Evolutionary conservation across 2,113 vertebrate species (phyloP).

Genomic region (Alaudala cheleensis): DNA sequence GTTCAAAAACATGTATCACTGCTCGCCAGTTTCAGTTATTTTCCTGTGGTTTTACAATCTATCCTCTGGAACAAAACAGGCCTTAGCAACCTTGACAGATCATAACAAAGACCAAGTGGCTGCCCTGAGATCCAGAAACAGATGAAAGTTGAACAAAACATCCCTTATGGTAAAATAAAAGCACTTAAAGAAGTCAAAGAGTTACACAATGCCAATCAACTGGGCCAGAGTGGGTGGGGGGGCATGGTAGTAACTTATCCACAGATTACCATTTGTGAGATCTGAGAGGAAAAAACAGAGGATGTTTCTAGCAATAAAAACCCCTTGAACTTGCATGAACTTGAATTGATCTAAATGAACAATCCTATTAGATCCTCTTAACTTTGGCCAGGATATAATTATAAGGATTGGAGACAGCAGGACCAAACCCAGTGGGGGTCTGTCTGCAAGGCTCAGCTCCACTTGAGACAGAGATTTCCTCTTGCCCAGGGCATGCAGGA

Average conservation of each 20-base stretch:
- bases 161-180: not conserved
- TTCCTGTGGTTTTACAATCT: not conserved
- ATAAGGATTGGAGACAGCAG: not conserved
- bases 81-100: not conserved
- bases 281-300: not conserved
- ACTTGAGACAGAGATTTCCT: not conserved
- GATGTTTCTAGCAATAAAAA: not conserved
- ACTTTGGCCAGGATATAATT: not conserved
- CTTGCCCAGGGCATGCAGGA: not conserved
- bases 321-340: not conserved
- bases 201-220: not conserved
- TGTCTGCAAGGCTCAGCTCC: not conserved
- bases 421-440: not conserved
- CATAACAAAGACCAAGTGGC: not conserved
- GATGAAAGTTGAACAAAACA: not conserved
- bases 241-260: not conserved
- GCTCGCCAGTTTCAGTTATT: not conserved
- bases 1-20: not conserved
- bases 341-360: not conserved
- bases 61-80: not conserved
- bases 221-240: fast-evolving
- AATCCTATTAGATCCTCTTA: not conserved
- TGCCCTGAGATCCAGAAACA: not conserved
- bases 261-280: not conserved
- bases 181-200: not conserved